phyloP scores from a whole-genome alignment of 2,113 vertebrate genomes.

The Nanger granti region DNA sequence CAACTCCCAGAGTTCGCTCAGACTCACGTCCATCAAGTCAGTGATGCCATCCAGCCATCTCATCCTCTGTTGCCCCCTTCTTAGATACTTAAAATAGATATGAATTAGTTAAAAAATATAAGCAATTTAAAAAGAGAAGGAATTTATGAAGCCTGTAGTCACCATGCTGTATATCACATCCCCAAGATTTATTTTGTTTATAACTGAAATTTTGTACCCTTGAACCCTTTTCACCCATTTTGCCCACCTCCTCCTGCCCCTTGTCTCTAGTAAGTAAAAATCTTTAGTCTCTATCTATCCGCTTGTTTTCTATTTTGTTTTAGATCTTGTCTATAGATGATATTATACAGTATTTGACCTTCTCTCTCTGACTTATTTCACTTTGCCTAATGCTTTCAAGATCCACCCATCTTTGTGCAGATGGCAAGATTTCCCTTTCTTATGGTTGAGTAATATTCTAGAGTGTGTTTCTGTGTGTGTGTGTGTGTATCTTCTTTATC shows the following conservation, averaged over 20 bases:
- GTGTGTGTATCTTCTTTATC: neutral
- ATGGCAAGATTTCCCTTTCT: neutral
- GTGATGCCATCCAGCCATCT: too few relatives aligned
- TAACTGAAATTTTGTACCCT: neutral
- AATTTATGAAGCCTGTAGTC: neutral
- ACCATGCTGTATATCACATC: neutral
- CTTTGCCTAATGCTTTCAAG: neutral
- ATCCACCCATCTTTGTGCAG: neutral
- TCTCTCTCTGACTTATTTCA: neutral
- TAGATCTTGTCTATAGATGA: neutral
- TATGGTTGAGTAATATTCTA: neutral
- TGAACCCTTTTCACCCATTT: neutral
- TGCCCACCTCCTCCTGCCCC: too few relatives aligned
- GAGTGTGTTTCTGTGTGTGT: neutral
- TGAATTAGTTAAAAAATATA: neutral
- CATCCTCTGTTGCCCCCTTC: too few relatives aligned
- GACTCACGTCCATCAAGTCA: too few relatives aligned
- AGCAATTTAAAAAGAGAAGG: neutral
- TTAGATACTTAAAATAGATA: neutral
- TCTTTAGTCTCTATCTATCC: neutral
- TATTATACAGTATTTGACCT: neutral
- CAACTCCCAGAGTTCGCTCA: too few relatives aligned
- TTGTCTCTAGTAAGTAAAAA: neutral
- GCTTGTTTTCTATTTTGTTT: neutral
- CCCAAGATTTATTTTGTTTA: neutral